Base-by-base conservation (phyloP, 2,113 vertebrate genomes). In the Leptocoma aspasia region DNA sequence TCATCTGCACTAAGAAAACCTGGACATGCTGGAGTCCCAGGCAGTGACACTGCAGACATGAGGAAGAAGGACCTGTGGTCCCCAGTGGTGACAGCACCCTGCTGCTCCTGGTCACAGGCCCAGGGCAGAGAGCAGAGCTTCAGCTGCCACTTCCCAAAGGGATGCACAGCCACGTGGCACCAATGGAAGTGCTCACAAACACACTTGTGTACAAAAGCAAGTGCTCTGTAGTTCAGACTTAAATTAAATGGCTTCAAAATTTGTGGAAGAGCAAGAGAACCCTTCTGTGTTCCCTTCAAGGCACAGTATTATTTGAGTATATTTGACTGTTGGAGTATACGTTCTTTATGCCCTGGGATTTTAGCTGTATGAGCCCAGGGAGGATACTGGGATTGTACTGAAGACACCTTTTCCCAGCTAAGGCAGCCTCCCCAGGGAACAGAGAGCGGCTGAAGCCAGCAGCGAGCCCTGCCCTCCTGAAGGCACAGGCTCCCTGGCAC, bases 241-340 rank as follows among this genome's bases (percentile, higher is more conserved):
- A 27, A 90, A 54, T 42, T 13, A 37, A 41, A 59, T 4, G 15
- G 47, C n/a, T 61, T 86, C 59, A 53, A 65, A 47, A 42, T 14
- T 14, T 13, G 26, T 11, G 13, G 23, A 71, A 64, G 44, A 85
- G n/a, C 64, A 57, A 33, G 30, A 80, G 30, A 79, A 33, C 5
- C 16, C 23, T 47, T 42, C 7, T 26, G 45, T 17, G 37, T 11
- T 45, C 45, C 42, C 42, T 53, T 42, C 53, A 22, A 3, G 9
- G 35, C 4, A 33, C 0, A 1, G 9, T 9, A 20, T 52, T 73
- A 33, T 15, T 41, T 35, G 16, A 60, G 28, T 18, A 8, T 13
- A 30, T 37, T 20, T n/a, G 22, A 54, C 42, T 59, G 23, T 24
- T n/a, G 41, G 33, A 52, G n/a, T 11, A 4, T 0, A 21, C 15